Percentiles rank a stretch among this genome's conserved stretches.
These are phyloP conservation scores for Tupiocoris notatus DNA, from an alignment of 2,888 invertebrate genomes.

Conservation along the genomic window DNA sequence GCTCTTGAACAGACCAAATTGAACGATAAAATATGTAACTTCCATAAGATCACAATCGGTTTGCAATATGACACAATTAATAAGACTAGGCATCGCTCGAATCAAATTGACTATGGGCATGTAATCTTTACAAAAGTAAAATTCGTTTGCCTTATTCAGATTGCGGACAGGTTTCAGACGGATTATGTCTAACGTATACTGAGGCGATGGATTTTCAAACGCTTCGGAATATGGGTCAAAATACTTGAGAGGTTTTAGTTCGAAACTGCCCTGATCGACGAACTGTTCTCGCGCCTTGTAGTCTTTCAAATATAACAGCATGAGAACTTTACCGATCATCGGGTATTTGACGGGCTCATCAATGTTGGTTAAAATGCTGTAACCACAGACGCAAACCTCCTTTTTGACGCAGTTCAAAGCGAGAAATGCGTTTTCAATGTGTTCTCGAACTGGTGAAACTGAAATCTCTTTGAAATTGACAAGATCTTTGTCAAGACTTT, in stretches of 20 bases:
- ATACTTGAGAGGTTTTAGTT: constrained; percentile 18
- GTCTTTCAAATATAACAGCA: constrained; percentile 18
- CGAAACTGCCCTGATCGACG: background rate
- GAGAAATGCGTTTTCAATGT: constrained; percentile 61
- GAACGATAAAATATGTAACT: constrained; percentile 43
- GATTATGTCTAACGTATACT: constrained; percentile 23
- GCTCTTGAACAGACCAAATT: constrained; percentile 44
- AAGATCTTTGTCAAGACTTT: constrained; percentile 53
- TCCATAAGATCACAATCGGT: constrained; percentile 40
- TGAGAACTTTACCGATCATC: constrained; percentile 14
- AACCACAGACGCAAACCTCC: constrained; percentile 62
- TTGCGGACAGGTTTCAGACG: constrained; percentile 54
- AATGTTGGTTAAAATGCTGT: constrained; percentile 48
- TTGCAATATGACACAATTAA: constrained; percentile 30
- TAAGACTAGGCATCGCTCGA: constrained; percentile 42
- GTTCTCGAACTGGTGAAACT: constrained; percentile 57
- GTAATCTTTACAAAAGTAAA: constrained; percentile 58
- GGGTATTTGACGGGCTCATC: constrained; percentile 18
- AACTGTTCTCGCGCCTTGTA: constrained; percentile 24
- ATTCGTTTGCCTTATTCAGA: constrained; percentile 53
- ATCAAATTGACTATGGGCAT: constrained; percentile 41
- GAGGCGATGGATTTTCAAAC: constrained; percentile 49
- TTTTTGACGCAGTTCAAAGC: constrained; percentile 58
- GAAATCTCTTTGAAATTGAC: constrained; percentile 55
- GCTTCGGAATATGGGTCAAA: constrained; percentile 6